These are phyloP conservation scores for Poicephalus meyeri DNA, from an alignment of 2,113 vertebrate species.

Conservation along the genomic window DNA sequence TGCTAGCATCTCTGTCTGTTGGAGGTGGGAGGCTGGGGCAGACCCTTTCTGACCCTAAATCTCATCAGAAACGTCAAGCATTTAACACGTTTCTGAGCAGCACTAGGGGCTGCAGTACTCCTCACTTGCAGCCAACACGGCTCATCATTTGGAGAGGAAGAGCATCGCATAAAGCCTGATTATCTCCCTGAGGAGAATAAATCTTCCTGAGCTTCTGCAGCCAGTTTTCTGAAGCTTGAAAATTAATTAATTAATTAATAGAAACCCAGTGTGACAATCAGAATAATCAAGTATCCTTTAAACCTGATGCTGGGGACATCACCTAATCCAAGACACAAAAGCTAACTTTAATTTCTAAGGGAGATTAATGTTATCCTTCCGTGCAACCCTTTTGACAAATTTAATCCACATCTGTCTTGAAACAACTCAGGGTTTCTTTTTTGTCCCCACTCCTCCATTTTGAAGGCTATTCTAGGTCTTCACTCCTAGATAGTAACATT, in stretches of 20 bases:
- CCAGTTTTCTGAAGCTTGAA: slow-evolving; percentile 9
- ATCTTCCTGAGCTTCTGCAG: background rate
- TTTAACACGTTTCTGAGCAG: background rate
- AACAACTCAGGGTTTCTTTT: background rate
- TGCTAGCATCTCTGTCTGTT: background rate
- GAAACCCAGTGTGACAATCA: background rate
- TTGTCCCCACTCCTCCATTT: background rate
- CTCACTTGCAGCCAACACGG: background rate
- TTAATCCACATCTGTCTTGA: background rate
- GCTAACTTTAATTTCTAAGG: background rate
- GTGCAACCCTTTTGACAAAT: background rate
- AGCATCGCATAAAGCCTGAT: background rate
- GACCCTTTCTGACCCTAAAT: background rate
- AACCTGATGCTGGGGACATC: background rate
- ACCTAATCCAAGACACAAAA: background rate
- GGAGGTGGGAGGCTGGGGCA: background rate
- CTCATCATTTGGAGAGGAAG: background rate
- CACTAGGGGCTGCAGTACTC: background rate
- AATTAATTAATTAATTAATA: slow-evolving; percentile 4
- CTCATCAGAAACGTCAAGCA: background rate
- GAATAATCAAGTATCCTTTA: slow-evolving; percentile 21
- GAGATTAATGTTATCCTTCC: background rate
- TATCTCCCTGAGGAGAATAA: background rate
- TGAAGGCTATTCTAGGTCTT: background rate
- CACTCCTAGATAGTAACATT: background rate